Evolutionary conservation across 1,140 invertebrate species (phyloP).

Genomic region (Popillia japonica): DNA sequence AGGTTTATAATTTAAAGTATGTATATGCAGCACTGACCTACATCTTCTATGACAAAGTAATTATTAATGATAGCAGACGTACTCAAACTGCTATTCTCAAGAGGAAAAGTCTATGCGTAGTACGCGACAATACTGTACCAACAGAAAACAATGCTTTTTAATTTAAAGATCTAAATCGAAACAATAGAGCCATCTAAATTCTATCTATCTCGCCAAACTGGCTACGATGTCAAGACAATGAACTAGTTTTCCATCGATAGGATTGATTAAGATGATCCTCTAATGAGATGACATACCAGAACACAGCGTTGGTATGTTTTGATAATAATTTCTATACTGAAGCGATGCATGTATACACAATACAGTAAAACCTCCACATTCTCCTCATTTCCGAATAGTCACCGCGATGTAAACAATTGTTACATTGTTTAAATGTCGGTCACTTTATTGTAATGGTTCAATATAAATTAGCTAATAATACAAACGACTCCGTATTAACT

Average conservation of each 20-base stretch:
- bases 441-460: background rate
- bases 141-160: background rate
- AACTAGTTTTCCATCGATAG: background rate
- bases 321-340: background rate
- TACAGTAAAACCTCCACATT: background rate
- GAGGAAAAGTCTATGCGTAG: no score
- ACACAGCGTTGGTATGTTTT: background rate
- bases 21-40: no score
- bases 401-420: background rate
- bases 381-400: background rate
- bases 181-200: background rate
- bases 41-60: no score
- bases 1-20: no score
- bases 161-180: background rate
- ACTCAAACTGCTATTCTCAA: no score
- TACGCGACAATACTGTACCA: no score
- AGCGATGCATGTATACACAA: background rate
- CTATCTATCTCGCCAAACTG: background rate
- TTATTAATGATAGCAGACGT: no score
- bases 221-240: background rate
- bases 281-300: slow-evolving; percentile 4
- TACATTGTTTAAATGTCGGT: background rate
- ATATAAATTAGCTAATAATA: background rate
- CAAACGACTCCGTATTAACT: background rate
- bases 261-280: background rate